phyloP scores from a whole-genome alignment of 2,113 vertebrate genomes.

The Peromyscus leucopus region DNA sequence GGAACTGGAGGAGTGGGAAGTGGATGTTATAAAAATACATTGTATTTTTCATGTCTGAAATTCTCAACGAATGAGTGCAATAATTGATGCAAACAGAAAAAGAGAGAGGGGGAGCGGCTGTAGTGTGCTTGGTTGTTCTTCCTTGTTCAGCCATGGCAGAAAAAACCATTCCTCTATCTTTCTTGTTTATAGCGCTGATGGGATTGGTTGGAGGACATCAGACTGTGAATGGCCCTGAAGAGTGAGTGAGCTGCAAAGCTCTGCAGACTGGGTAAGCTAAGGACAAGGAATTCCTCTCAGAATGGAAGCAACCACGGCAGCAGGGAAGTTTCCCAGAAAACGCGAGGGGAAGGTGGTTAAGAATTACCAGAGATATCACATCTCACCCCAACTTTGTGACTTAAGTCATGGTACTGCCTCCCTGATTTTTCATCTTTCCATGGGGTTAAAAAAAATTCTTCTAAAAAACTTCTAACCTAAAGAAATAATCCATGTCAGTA shows the following conservation, averaged over 20 bases:
- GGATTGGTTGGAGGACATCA: neutral
- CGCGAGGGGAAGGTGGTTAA: neutral
- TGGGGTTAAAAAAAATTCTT: no score
- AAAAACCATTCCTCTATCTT: neutral
- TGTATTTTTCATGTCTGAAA: neutral
- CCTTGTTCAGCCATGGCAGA: neutral
- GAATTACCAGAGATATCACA: no score
- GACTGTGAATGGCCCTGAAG: neutral
- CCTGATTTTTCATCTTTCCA: no score
- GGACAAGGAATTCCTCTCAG: neutral
- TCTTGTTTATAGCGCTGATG: neutral
- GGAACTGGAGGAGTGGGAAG: neutral
- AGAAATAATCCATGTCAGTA: no score
- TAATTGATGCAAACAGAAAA: neutral
- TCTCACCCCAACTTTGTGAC: no score
- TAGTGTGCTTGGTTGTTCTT: neutral
- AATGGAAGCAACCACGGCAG: neutral
- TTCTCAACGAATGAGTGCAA: neutral
- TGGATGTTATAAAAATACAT: neutral
- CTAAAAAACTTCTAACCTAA: no score
- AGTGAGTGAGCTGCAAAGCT: neutral
- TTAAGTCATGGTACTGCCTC: no score
- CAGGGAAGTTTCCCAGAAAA: neutral
- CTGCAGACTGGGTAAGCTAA: neutral
- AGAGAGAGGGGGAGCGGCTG: neutral